A percentile compares a stretch with the other conserved stretches of the same genome.
These are phyloP conservation scores for Hypotaenidia okinawae DNA, from an alignment of 2,797 vertebrate species.

Conservation along the genomic window DNA sequence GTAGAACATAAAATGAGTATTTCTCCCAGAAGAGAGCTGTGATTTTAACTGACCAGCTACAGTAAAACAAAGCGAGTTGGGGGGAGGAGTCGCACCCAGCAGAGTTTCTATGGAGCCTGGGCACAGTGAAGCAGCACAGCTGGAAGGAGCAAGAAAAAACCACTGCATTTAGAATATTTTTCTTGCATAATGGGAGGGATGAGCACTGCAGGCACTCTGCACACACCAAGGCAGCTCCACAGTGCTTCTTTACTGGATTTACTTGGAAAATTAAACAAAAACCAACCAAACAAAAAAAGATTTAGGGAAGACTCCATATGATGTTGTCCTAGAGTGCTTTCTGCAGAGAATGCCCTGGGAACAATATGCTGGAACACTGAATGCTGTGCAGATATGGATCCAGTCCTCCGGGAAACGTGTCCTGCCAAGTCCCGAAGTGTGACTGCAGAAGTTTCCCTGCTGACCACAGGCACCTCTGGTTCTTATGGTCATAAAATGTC, in stretches of 20 bases:
- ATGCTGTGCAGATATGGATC: background rate
- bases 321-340: background rate
- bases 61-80: background rate
- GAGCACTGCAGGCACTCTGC: background rate
- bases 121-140: background rate
- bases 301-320: background rate
- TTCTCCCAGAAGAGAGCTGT: background rate
- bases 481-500: background rate
- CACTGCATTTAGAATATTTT: background rate
- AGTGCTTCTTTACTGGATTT: background rate
- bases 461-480: background rate
- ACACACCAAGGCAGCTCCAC: fast-evolving
- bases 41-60: background rate
- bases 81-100: background rate
- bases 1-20: background rate
- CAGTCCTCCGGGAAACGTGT: background rate
- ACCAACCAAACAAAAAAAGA: background rate
- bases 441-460: background rate
- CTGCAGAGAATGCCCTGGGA: background rate
- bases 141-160: background rate
- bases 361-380: background rate
- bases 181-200: background rate
- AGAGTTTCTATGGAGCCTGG: background rate
- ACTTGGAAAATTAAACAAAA: background rate
- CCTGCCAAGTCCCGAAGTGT: background rate